Percentiles rank a stretch among this genome's conserved stretches.
These are phyloP conservation scores for Sisyra terminalis DNA, from an alignment of 2,888 invertebrate genomes.

Conservation along the genomic window DNA sequence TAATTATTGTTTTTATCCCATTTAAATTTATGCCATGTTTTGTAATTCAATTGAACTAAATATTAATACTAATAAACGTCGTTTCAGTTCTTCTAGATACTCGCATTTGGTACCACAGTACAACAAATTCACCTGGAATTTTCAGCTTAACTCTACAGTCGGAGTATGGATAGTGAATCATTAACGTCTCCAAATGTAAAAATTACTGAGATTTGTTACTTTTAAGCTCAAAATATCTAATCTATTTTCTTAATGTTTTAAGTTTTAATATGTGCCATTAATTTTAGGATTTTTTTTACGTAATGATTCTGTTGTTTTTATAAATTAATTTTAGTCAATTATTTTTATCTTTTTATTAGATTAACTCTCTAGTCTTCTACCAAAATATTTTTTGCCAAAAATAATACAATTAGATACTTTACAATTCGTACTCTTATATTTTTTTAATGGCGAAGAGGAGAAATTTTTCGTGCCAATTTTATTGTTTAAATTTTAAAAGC, in stretches of 20 bases:
- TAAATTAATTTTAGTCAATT: neutral
- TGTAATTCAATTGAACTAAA: too few relatives aligned
- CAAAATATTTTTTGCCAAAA: too few relatives aligned
- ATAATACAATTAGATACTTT: too few relatives aligned
- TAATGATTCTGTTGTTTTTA: neutral
- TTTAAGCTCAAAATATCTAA: neutral
- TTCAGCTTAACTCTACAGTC: conserved; percentile 82
- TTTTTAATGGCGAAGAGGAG: too few relatives aligned
- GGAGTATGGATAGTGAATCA: conserved; percentile 56
- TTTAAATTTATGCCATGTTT: too few relatives aligned
- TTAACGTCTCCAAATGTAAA: neutral
- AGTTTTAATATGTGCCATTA: too few relatives aligned
- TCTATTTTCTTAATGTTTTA: neutral
- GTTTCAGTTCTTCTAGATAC: conserved; percentile 75
- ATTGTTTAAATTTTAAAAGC: too few relatives aligned
- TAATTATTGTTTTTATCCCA: too few relatives aligned
- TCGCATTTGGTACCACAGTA: conserved; percentile 82
- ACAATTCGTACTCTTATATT: too few relatives aligned
- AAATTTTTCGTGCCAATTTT: too few relatives aligned
- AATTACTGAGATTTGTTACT: neutral
- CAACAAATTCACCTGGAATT: conserved; percentile 61
- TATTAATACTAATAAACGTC: too few relatives aligned
- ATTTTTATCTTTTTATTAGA: neutral
- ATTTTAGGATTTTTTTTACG: neutral
- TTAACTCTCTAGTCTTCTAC: too few relatives aligned